Conservation (phyloP, 2,888 invertebrate species). For the Stratiomys singularior region DNA sequence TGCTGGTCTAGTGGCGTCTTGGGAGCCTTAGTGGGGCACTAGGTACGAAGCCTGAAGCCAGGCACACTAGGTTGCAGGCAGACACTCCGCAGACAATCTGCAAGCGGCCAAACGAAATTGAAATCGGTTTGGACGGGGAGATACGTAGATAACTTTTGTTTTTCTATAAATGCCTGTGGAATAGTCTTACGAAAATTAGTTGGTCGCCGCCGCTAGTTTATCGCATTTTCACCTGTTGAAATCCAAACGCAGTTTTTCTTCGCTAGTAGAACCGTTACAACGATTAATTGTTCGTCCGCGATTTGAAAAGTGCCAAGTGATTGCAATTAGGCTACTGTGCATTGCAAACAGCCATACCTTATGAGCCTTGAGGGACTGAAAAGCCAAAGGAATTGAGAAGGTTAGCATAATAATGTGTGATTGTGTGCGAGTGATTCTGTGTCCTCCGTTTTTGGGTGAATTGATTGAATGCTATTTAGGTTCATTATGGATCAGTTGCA, state of each 20-base stretch:
- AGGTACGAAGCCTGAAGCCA: neutral
- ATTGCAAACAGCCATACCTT: neutral
- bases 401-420: neutral
- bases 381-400: neutral
- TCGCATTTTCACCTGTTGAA: conserved; percentile 31
- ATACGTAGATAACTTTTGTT: conserved; percentile 37
- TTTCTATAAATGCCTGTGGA: conserved; percentile 46
- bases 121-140: conserved; percentile 19
- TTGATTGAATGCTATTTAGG: neutral
- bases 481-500: too few species aligned
- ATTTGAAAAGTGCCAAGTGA: neutral
- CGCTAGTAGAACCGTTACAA: neutral
- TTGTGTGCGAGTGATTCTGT: neutral
- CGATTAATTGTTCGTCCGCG: neutral
- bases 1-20: neutral
- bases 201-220: conserved; percentile 42
- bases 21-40: conserved; percentile 21
- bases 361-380: neutral
- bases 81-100: conserved; percentile 4
- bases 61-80: neutral
- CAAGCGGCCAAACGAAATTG: conserved; percentile 10
- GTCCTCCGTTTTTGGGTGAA: neutral
- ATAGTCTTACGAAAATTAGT: conserved; percentile 43
- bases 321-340: too few species aligned
- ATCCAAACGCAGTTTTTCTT: neutral